Conservation (phyloP, 2,888 invertebrate species). For the Andricus curvator region DNA sequence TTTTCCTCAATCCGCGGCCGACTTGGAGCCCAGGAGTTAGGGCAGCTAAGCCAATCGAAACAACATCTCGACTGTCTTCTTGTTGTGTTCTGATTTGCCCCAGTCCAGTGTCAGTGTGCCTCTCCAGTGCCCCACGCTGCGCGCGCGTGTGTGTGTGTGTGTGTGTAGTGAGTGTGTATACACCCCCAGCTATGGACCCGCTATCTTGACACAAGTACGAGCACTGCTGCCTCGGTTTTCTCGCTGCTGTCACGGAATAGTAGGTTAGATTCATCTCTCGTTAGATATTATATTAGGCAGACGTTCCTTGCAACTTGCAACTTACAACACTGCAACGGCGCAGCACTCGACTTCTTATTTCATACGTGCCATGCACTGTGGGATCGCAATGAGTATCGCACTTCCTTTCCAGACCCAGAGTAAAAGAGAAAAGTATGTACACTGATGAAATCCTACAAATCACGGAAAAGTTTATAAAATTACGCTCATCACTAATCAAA, state of each 20-base stretch:
- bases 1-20: neutral
- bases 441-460: no score
- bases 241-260: conserved; percentile 22
- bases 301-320: conserved; percentile 14
- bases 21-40: neutral
- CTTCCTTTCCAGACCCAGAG: neutral
- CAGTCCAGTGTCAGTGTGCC: conserved; percentile 22
- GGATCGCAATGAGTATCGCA: conserved; percentile 1
- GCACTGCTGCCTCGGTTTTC: conserved; percentile 5
- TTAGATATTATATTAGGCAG: conserved; percentile 25
- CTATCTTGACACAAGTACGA: conserved; percentile 31
- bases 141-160: conserved; percentile 6
- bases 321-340: neutral
- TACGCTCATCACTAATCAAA: no score
- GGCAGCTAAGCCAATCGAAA: neutral
- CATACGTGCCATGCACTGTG: conserved; percentile 4
- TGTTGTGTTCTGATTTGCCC: conserved; percentile 17
- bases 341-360: conserved; percentile 24
- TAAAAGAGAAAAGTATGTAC: neutral
- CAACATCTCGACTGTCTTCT: neutral
- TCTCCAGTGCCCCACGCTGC: neutral
- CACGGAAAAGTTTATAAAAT: neutral
- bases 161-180: neutral
- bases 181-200: conserved; percentile 35
- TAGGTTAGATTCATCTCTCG: neutral